These are phyloP conservation scores for Halichoerus grypus DNA, from an alignment of 2,113 vertebrate genomes.

Conservation along the genomic window DNA sequence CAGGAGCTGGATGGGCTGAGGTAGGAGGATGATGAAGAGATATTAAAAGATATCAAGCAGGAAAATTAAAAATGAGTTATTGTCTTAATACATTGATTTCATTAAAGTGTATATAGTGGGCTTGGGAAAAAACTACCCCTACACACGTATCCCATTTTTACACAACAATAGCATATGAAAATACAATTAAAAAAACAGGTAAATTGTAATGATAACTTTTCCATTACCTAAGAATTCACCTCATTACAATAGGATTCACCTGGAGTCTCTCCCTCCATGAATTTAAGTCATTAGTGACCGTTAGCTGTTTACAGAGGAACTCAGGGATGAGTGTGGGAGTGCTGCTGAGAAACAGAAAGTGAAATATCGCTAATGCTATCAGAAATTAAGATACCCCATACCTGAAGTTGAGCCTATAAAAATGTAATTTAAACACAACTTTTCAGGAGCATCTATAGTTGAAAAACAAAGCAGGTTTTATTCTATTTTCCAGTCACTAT, in stretches of 20 bases:
- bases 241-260: neutral
- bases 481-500: neutral
- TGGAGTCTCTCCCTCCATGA: neutral
- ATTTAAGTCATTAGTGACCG: neutral
- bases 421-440: neutral
- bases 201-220: neutral
- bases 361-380: neutral
- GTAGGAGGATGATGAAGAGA: neutral
- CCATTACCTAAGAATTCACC: neutral
- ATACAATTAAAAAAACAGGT: neutral
- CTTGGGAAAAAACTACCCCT: neutral
- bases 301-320: neutral
- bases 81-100: neutral
- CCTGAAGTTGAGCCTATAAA: neutral
- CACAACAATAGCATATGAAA: neutral
- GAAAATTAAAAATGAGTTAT: conserved; percentile 36
- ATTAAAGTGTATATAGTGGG: neutral
- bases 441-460: neutral
- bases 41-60: neutral
- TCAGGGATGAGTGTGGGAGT: neutral
- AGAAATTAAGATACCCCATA: neutral
- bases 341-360: neutral
- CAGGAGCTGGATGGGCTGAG: neutral
- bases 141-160: neutral
- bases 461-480: neutral